A percentile compares a stretch with the other conserved stretches of the same genome.
Conservation (phyloP, 2,797 vertebrate species). For the Myotis daubentonii region DNA sequence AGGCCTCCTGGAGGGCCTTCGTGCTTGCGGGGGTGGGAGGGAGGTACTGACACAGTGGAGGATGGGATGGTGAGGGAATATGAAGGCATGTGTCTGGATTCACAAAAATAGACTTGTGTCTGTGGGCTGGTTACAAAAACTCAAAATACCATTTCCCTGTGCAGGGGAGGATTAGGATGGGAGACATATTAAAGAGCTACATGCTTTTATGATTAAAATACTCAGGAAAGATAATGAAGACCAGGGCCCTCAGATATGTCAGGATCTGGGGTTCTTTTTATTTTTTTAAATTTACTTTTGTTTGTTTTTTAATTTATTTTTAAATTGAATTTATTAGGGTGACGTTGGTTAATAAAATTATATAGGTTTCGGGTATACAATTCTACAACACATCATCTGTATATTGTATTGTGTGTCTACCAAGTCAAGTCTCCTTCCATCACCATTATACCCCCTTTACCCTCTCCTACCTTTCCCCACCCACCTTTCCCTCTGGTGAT, state of each 20-base stretch:
- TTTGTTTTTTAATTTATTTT: not conserved
- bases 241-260: not conserved
- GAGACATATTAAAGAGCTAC: not conserved
- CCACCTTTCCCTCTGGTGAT: not conserved
- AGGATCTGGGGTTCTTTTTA: not conserved
- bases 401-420: not conserved
- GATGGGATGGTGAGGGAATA: not conserved
- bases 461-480: not conserved
- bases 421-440: not conserved
- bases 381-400: not conserved
- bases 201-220: conserved; percentile 52
- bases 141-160: conserved; percentile 42
- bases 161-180: not conserved
- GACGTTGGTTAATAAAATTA: not conserved
- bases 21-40: not conserved
- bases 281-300: not conserved
- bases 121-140: conserved; percentile 26
- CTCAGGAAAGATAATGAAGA: conserved; percentile 27
- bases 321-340: not conserved
- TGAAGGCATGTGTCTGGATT: conserved; percentile 18
- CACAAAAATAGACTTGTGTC: conserved; percentile 47
- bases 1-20: not conserved
- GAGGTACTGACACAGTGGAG: not conserved
- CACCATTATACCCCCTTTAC: not conserved
- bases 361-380: not conserved